phyloP scores from a whole-genome alignment of 2,113 vertebrate species.

The Phycodurus eques region DNA sequence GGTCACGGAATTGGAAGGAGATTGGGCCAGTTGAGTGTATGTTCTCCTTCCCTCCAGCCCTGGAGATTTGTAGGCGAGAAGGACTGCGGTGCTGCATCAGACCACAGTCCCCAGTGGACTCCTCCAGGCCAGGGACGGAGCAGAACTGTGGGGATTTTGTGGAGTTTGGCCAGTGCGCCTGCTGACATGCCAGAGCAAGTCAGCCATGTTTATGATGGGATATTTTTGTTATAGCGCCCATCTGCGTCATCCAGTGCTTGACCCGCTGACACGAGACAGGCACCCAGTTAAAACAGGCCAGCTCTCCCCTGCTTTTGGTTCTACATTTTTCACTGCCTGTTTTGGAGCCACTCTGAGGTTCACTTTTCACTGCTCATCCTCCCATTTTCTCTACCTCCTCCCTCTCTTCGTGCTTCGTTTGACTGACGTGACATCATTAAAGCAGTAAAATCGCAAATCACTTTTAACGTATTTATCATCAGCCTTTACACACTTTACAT shows the following conservation, averaged over 20 bases:
- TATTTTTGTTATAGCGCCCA: slow-evolving; percentile 66
- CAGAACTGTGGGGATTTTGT: slow-evolving; percentile 44
- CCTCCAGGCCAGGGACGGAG: slow-evolving; percentile 39
- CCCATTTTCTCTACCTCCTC: slow-evolving; percentile 19
- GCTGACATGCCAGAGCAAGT: slow-evolving; percentile 53
- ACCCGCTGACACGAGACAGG: slow-evolving; percentile 61
- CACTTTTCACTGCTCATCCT: slow-evolving; percentile 38
- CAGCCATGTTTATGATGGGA: slow-evolving; percentile 66
- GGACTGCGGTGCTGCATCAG: slow-evolving; percentile 31
- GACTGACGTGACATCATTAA: slow-evolving; percentile 25
- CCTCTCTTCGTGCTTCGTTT: slow-evolving; percentile 1
- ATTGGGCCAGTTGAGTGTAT: slow-evolving; percentile 40
- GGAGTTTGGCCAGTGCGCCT: slow-evolving; percentile 49
- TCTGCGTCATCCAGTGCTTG: slow-evolving; percentile 69
- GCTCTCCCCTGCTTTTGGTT: slow-evolving; percentile 31
- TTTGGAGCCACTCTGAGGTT: slow-evolving; percentile 47
- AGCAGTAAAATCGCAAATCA: slow-evolving; percentile 40
- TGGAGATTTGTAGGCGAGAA: slow-evolving; percentile 38
- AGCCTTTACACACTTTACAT: slow-evolving; percentile 23
- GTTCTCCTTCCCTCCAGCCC: slow-evolving; percentile 23
- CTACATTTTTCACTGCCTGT: slow-evolving; percentile 37
- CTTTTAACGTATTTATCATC: slow-evolving; percentile 27
- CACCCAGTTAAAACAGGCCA: slow-evolving; percentile 59
- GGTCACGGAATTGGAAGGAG: slow-evolving; percentile 54
- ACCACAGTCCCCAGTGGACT: slow-evolving; percentile 48